Percentiles rank a stretch among this genome's conserved stretches.
Evolutionary conservation across 2,888 invertebrate species (phyloP).

Genomic region (Ophioninae sp.): DNA sequence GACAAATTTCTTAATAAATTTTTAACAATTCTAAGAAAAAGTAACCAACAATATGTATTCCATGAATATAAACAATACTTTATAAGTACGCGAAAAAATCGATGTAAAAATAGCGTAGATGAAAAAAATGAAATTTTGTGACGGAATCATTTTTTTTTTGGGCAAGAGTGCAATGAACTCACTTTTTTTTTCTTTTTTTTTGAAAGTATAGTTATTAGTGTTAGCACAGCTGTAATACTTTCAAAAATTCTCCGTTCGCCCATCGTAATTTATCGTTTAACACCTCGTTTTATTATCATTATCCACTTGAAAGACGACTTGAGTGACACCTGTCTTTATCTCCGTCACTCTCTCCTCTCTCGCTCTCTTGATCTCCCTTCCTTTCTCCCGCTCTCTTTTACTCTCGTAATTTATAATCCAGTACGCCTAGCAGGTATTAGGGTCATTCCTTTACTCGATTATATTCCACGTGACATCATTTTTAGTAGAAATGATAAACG

Average conservation of each 20-base stretch:
- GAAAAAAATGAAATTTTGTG: background rate
- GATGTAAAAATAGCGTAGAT: background rate
- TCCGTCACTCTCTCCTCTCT: background rate
- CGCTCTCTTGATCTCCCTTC: background rate
- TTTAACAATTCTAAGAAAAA: background rate
- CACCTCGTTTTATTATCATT: conserved; percentile 9
- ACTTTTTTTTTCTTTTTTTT: background rate
- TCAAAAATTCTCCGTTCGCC: background rate
- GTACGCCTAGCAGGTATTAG: background rate
- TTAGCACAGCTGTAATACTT: conserved; percentile 13
- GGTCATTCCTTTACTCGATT: background rate
- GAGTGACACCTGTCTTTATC: conserved; percentile 15
- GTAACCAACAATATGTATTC: background rate
- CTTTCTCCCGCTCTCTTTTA: background rate
- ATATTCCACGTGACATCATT: conserved; percentile 20
- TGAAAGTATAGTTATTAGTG: background rate
- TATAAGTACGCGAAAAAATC: background rate
- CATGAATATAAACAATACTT: background rate
- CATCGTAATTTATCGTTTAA: background rate
- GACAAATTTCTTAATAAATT: background rate
- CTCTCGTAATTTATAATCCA: background rate
- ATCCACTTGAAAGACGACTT: conserved; percentile 5
- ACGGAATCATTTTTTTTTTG: background rate
- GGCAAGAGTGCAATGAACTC: conserved; percentile 32
- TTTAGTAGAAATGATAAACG: conserved; percentile 1